Percentiles rank a stretch among this genome's conserved stretches.
These are phyloP conservation scores for Sinocyclocheilus anophthalmus DNA, from an alignment of 2,113 vertebrate species.

Conservation along the genomic window DNA sequence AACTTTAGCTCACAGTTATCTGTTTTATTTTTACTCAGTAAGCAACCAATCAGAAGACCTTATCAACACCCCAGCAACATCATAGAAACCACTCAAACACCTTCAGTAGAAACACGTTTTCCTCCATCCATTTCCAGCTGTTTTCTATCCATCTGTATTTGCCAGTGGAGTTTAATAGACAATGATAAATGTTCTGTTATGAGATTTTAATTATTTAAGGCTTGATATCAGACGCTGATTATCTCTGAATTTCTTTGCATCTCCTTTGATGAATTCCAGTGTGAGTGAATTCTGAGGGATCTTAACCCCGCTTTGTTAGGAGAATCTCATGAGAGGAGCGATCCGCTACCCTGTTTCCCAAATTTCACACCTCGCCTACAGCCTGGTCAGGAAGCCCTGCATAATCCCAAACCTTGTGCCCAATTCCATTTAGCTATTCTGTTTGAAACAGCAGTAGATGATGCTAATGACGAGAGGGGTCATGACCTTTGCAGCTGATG, in stretches of 20 bases:
- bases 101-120: neutral
- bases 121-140: neutral
- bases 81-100: neutral
- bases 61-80: neutral
- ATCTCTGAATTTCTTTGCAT: constrained; percentile 9
- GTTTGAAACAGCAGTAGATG: constrained; percentile 40
- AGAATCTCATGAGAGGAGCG: neutral
- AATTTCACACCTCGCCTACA: constrained; percentile 30
- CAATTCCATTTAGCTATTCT: constrained; percentile 27
- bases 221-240: neutral
- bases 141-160: constrained; percentile 1
- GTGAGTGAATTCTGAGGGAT: neutral
- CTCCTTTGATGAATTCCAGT: neutral
- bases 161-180: neutral
- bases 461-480: constrained; percentile 32
- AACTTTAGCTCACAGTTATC: neutral
- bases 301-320: neutral
- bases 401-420: constrained; percentile 31
- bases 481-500: constrained; percentile 19
- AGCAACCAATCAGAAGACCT: neutral
- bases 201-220: constrained; percentile 20
- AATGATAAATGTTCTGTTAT: neutral
- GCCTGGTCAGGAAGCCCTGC: constrained; percentile 26
- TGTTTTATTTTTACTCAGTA: neutral
- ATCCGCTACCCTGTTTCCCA: neutral